Conservation (phyloP, 23 tunicate genomes). For the Halocynthia aurantium region DNA sequence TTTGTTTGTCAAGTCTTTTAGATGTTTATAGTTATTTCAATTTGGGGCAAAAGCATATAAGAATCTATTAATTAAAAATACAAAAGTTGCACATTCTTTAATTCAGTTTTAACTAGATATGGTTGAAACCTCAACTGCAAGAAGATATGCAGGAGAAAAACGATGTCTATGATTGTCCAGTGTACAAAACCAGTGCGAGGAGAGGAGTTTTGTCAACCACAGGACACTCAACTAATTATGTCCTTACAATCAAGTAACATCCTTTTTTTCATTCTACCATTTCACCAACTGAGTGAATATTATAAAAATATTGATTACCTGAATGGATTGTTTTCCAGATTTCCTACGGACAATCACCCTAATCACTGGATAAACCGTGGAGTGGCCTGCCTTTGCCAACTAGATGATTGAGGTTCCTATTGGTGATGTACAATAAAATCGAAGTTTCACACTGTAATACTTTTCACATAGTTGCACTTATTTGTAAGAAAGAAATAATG, state of each 20-base stretch:
- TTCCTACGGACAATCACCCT: constrained; percentile 28
- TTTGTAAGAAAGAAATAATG: no score
- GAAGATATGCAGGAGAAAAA: constrained; percentile 22
- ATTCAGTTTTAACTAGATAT: constrained; percentile 22
- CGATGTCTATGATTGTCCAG: constrained; percentile 64
- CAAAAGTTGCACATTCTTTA: no score
- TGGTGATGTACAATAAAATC: no score
- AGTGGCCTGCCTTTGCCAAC: constrained; percentile 85
- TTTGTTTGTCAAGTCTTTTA: no score
- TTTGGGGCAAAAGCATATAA: no score
- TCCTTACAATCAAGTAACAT: constrained; percentile 74
- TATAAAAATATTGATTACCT: not conserved
- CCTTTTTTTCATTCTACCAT: not conserved
- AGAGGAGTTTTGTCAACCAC: constrained; percentile 84
- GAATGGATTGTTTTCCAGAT: constrained; percentile 21
- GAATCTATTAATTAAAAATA: no score
- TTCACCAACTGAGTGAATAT: not conserved
- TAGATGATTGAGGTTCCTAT: constrained; percentile 42
- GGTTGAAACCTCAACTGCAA: constrained; percentile 47
- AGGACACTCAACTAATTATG: constrained; percentile 95
- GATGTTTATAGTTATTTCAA: no score
- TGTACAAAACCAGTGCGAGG: constrained; percentile 86
- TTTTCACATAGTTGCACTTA: no score
- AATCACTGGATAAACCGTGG: constrained; percentile 84
- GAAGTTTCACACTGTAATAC: no score